Base-by-base conservation (phyloP, 2,113 vertebrate genomes). In the Mormyrus lacerda region DNA sequence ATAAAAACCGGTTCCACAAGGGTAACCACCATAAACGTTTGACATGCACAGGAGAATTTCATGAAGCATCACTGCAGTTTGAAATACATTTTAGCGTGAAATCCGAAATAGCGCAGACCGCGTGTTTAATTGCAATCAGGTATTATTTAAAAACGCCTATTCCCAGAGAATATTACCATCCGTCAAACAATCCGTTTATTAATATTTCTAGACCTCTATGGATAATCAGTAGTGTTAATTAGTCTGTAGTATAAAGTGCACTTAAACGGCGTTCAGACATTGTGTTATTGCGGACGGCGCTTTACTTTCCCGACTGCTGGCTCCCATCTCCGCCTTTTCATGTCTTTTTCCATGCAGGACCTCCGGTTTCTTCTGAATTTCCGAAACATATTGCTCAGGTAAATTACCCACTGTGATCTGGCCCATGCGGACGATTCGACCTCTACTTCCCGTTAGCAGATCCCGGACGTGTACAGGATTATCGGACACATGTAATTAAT, bases 361-460 rank as follows among this genome's bases (percentile, higher is more conserved):
- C 35, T 79, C 35, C 73, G 31, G 13, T 39, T 79, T 79, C 73
- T 39, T 79, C 35, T 42, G 61, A 31, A 69, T 69, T 69, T 69
- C 61, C 61, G n/a, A 69, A 69, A 69, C 61, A 69, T 69, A 69
- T 69, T 69, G 61, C 10, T 69, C 61, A 69, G 61, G 61, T 69
- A 79, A 79, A 79, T 42, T 79, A 79, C 73, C 73, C 39, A 39
- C 73, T 79, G 73, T 79, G 73, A 79, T 79, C n/a, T 79, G 73
- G 35, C 73, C 73, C 61, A 69, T 42, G 73, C 35, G 8, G 73
- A 21, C 73, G 11, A 39, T 39, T 35, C 73, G 13, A 79, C 31
- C 73, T 39, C 73, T 79, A 79, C 6, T 79, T 79, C 73, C 35
- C 73, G 35, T 42, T 39, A 42, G 13, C 73, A 35, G 31, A 35